Conservation (phyloP, 2,113 vertebrate species). For the Donacobius atricapilla region DNA sequence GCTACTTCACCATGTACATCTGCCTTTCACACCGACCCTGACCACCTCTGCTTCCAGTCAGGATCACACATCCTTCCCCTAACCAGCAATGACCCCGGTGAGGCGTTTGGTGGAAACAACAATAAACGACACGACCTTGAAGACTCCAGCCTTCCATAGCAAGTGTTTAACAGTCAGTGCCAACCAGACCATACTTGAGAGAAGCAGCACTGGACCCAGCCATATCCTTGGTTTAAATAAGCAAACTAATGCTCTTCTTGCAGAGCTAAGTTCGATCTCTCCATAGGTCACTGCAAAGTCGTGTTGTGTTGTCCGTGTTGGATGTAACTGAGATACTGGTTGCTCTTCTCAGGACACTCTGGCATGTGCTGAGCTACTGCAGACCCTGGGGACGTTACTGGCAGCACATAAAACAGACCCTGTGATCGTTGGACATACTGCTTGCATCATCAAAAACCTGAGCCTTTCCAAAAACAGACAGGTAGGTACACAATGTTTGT, state of each 20-base stretch:
- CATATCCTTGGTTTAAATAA: neutral
- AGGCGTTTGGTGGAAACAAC: neutral
- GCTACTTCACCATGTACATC: accelerated
- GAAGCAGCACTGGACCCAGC: neutral
- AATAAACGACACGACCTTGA: neutral
- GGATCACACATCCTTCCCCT: neutral
- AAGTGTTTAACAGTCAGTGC: neutral
- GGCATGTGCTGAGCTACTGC: conserved; percentile 67
- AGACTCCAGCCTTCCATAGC: neutral
- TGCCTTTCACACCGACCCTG: neutral
- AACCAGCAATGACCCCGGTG: neutral
- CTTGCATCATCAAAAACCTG: conserved; percentile 71
- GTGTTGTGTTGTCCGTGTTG: accelerated
- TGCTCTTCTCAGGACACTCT: conserved; percentile 68
- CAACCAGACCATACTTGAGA: neutral
- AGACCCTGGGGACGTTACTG: conserved; percentile 69
- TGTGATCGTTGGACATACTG: conserved; percentile 62
- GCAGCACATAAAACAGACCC: conserved; percentile 50
- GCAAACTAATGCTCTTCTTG: neutral
- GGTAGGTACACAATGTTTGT: neutral
- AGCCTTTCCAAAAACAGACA: conserved; percentile 40
- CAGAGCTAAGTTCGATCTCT: neutral
- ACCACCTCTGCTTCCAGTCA: neutral
- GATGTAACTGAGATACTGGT: neutral
- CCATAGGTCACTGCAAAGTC: neutral